Evolutionary conservation across 1,140 invertebrate genomes (phyloP), one percentile per base, ranked within the genome.

Genomic region (Diabrotica undecimpunctata): DNA sequence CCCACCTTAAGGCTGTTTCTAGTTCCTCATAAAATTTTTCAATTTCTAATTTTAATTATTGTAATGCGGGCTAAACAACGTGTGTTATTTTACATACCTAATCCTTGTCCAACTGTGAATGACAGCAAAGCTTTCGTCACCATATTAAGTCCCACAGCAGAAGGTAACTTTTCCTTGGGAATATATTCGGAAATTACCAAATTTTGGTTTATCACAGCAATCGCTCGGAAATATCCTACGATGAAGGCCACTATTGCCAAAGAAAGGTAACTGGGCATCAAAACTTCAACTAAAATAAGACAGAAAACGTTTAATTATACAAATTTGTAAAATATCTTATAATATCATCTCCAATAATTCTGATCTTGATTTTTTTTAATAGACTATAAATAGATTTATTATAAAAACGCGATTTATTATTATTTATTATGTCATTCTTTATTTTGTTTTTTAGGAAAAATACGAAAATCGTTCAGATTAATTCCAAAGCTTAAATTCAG

Each of bases 111-210:
- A 11, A 89, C 73, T 0, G 81, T 81, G 1, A 88, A 82, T 0
- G 89, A 85, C 35, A 87, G 83, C 1, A 90, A 73, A 14, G 88
- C 88, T 78, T 90, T 91, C 2, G 82, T 81, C 13, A 91, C 83
- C 89, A 91, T 90, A 61, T 86, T 88, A 2, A 90, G 79, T 11
- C 89, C 89, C 37, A 89, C 80, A 0, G 88, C 89, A 12, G 86
- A 84, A 0, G 89, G 86, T 12, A 90, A 79, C 63, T 83, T 84
- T 7, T 83, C 80, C 38, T 83, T 70, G 2, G 80, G 80, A 66
- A 84, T 86, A 68, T 87, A 82, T 67, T 90, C 87, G 0, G 89
- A 85, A 50, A 90, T 83, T 0, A 86, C 85, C 11, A 91, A 80
- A 72, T 88, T 89, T 67, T 89, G 84, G 66, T 89, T 88, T 0